Base-by-base conservation (phyloP, 2,113 vertebrate species). In the Cairina moschata region DNA sequence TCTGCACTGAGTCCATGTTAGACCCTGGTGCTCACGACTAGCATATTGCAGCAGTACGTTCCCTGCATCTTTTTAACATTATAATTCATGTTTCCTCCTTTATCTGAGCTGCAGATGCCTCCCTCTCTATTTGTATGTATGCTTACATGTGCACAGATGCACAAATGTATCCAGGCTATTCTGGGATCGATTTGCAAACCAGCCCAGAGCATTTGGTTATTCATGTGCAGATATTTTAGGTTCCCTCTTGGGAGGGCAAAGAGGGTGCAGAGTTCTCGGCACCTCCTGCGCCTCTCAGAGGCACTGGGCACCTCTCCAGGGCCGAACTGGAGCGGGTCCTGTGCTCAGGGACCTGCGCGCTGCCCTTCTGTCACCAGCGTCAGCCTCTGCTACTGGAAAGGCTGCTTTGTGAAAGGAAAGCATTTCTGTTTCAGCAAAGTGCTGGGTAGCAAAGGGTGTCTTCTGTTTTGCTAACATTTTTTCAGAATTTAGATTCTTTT, bases 331-430 rank as follows among this genome's bases (percentile, higher is more conserved):
- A 38, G 7, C 0, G 0, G 28, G 29, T 17, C 18, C 21, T 7
- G 34, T 1, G 0, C 34, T 21, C 0, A 0, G 34, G 63, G 16
- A 2, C 4, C 21, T 1, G 38, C 0, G 1, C 21, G 46, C 52
- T 59, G 44, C 58, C 48, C 1, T 0, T 25, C 83, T 14, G 44
- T 6, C 31, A 20, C 88, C 62, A 4, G 34, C 2, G 6, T 55
- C 46, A 34, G 31, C 48, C 79, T 32, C 69, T 74, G 77, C 50
- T 1, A 1, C 2, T 1, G 44, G 44, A 29, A 58, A 32, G 42
- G 42, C 28, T 2, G 1, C 14, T 23, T 48, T 23, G 54, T 42
- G 72, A 12, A 25, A 9, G 67, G 66, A n/a, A 28, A 0, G 2
- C 62, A 3, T 29, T 32, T 9, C 23, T 4, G 0, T 54, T 84